Conservation (phyloP, 2,888 invertebrate species). For the Xiphydria camelus region DNA sequence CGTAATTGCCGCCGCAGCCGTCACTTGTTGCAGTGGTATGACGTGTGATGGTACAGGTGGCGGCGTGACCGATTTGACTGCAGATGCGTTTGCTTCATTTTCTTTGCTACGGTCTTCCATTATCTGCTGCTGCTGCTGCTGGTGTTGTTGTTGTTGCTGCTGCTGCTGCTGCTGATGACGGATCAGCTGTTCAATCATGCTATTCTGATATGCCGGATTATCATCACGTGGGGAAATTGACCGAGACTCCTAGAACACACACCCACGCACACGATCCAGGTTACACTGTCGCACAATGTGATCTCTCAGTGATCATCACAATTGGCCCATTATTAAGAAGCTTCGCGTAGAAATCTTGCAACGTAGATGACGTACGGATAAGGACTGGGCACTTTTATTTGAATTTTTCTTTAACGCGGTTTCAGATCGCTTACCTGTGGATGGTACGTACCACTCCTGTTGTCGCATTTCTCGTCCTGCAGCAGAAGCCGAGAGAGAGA, state of each 20-base stretch:
- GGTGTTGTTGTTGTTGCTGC: too few species aligned
- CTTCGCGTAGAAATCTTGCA: too few species aligned
- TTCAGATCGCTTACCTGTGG: too few species aligned
- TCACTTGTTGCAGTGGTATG: slow-evolving; percentile 14
- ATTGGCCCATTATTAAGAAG: too few species aligned
- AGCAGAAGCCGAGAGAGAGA: slow-evolving; percentile 18
- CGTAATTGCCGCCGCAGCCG: slow-evolving; percentile 6
- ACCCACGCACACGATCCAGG: slow-evolving; percentile 12
- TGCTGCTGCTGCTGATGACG: slow-evolving; percentile 51
- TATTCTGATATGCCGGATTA: slow-evolving; percentile 59
- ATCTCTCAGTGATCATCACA: too few species aligned
- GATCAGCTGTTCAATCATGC: slow-evolving; percentile 60
- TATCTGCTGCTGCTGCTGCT: too few species aligned
- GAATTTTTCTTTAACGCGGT: too few species aligned
- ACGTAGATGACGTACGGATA: too few species aligned
- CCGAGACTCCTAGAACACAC: slow-evolving; percentile 42
- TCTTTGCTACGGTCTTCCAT: slow-evolving; percentile 44
- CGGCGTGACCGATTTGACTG: slow-evolving; percentile 24
- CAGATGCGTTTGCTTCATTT: slow-evolving; percentile 35
- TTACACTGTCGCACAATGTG: too few species aligned
- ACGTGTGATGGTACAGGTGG: slow-evolving; percentile 29
- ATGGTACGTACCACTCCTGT: too few species aligned
- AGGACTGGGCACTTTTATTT: too few species aligned
- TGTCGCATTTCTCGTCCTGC: slow-evolving; percentile 51
- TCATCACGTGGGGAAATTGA: slow-evolving; percentile 45